Percentiles rank a stretch among this genome's conserved stretches.
Evolutionary conservation across 2,113 vertebrate species (phyloP).

Genomic region (Coryphaenoides rupestris): DNA sequence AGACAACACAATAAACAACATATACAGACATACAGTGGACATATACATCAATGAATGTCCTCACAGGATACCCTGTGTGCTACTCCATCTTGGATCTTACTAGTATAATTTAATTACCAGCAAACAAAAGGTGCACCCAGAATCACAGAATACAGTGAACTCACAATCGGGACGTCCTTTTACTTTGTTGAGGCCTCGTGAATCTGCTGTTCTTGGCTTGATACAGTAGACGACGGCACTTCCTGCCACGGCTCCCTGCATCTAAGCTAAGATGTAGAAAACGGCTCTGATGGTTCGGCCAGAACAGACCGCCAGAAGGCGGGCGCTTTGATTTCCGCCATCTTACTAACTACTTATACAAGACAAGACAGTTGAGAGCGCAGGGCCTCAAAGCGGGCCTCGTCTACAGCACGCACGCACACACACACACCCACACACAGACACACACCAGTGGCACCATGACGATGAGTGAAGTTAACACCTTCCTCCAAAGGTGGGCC

Average conservation of each 20-base stretch:
- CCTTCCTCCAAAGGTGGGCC: slow-evolving; percentile 5
- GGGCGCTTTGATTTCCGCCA: slow-evolving; percentile 34
- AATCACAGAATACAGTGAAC: background rate
- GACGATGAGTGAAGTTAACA: background rate
- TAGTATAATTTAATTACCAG: too few species aligned
- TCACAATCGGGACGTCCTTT: slow-evolving; percentile 1
- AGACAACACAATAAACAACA: too few species aligned
- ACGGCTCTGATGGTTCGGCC: slow-evolving; percentile 75
- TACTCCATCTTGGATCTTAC: too few species aligned
- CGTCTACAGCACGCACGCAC: background rate
- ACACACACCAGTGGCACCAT: too few species aligned
- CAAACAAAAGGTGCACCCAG: too few species aligned
- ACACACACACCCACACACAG: too few species aligned
- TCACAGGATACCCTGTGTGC: too few species aligned
- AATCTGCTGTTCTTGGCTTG: slow-evolving; percentile 25
- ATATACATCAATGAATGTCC: background rate
- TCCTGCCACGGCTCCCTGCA: slow-evolving; percentile 71
- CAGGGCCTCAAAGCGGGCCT: background rate
- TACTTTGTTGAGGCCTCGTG: slow-evolving; percentile 64
- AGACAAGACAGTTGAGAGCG: background rate
- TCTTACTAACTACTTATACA: background rate
- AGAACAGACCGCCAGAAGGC: slow-evolving; percentile 79
- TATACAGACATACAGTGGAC: too few species aligned
- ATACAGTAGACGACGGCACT: slow-evolving; percentile 34
- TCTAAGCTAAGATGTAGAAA: slow-evolving; percentile 79